These are phyloP conservation scores for Vultur gryphus DNA, from an alignment of 2,797 vertebrate genomes.

Conservation along the genomic window DNA sequence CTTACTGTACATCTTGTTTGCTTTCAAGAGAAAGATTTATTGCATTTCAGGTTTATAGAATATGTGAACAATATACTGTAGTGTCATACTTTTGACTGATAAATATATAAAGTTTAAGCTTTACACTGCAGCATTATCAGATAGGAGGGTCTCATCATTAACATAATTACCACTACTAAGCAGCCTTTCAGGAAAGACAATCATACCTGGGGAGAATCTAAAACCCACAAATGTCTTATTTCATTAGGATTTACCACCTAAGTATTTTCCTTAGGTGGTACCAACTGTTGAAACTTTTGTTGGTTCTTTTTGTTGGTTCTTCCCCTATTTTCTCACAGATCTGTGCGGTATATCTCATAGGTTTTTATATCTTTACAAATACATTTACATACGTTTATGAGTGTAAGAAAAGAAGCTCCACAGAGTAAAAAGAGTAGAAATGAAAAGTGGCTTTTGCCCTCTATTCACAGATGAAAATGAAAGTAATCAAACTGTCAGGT, in stretches of 20 bases:
- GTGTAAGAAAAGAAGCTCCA: background rate
- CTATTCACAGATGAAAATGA: background rate
- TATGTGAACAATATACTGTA: background rate
- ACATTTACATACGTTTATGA: background rate
- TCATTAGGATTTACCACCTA: background rate
- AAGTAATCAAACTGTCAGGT: background rate
- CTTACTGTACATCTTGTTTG: background rate
- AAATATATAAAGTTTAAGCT: background rate
- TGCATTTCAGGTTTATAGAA: background rate
- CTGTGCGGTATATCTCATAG: background rate
- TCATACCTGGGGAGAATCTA: background rate
- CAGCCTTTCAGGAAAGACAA: background rate
- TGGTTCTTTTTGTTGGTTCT: background rate
- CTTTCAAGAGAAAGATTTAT: background rate
- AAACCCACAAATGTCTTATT: background rate
- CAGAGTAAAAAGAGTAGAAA: background rate
- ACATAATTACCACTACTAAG: background rate
- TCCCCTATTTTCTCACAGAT: background rate
- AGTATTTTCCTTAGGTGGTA: background rate
- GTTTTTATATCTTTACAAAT: background rate
- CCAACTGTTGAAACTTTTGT: background rate
- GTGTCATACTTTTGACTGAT: background rate
- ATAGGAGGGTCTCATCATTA: background rate
- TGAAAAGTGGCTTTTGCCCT: background rate
- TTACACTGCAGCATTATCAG: background rate